Percentiles rank a stretch among this genome's conserved stretches.
Evolutionary conservation across 2,113 vertebrate species (phyloP).

Genomic region (Cottus gobio): DNA sequence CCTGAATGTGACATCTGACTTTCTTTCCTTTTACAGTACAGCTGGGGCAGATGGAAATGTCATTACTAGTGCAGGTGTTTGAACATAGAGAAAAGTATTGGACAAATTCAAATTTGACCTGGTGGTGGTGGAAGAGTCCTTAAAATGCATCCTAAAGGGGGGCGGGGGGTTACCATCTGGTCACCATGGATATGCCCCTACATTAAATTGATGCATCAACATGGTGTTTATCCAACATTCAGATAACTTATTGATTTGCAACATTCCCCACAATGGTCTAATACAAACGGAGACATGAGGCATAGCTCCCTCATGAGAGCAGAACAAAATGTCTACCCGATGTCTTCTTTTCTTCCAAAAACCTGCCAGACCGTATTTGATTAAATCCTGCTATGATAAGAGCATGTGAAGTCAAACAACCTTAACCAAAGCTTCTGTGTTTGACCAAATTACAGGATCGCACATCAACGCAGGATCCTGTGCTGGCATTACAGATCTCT

Average conservation of each 20-base stretch:
- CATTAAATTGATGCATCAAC: neutral
- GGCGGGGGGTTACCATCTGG: neutral
- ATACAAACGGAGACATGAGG: neutral
- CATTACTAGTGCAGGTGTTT: neutral
- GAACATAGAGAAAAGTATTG: neutral
- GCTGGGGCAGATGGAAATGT: no score
- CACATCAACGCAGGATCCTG: constrained; percentile 18
- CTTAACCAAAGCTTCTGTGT: constrained; percentile 1
- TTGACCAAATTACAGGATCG: constrained; percentile 22
- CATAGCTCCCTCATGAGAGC: no score
- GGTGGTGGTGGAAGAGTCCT: neutral
- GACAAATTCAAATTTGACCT: neutral
- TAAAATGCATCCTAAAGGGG: neutral
- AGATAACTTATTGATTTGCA: neutral
- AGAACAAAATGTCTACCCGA: no score
- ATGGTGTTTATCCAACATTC: neutral
- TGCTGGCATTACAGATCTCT: constrained; percentile 31
- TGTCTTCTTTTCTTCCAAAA: no score
- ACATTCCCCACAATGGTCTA: neutral
- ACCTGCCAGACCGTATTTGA: no score
- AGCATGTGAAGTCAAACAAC: neutral
- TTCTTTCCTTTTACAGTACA: neutral
- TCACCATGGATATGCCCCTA: neutral
- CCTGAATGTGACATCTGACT: neutral
- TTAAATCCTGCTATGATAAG: neutral